Evolutionary conservation across 2,113 vertebrate genomes (phyloP), one percentile per base, ranked within the genome.

Genomic region (Calidris pugnax): DNA sequence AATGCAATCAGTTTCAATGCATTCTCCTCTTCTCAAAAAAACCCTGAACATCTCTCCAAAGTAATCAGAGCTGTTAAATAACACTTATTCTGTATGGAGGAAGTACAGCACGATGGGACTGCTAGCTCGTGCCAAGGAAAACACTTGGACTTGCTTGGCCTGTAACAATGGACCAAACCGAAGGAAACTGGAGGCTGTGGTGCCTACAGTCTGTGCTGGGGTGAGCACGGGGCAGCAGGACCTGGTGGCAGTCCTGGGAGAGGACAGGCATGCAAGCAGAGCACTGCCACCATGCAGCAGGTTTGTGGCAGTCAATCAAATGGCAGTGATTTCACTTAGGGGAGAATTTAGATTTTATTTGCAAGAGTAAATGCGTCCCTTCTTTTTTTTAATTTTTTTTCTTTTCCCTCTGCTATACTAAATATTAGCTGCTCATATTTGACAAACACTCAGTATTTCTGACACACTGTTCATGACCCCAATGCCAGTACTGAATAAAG

Each of bases 31-130:
- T 94, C 94, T 91, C 60, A 92, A 93, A 94, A 95, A 95, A 84
- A 27, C 7, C 7, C 92, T 78, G 79, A 62, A 30, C 67, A 67
- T 87, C 84, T 95, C 90, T 98, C 97, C 97, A 97, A 97, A 97
- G 97, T 97, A 98, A 98, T 98, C 97, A 93, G 76, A 96, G 86
- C 87, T 48, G 59, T 96, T 97, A 95, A 98, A 98, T 96, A 97
- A 93, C 93, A 87, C 91, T 97, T 81, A 89, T 56, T 94, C 88
- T 41, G 82, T 78, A 92, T 43, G 55, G 92, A 98, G 98, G 97
- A 98, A 98, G 92, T 89, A 62, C 22, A 15, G 95, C 80, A 45
- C 24, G 86, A 95, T 89, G 83, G 95, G 88, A 80, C 71, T 1
- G 4, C n/a, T 1, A 4, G 9, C 37, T 12, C 13, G 21, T 89